Conservation (phyloP, 2,797 vertebrate species). For the Alfaro cultratus region DNA sequence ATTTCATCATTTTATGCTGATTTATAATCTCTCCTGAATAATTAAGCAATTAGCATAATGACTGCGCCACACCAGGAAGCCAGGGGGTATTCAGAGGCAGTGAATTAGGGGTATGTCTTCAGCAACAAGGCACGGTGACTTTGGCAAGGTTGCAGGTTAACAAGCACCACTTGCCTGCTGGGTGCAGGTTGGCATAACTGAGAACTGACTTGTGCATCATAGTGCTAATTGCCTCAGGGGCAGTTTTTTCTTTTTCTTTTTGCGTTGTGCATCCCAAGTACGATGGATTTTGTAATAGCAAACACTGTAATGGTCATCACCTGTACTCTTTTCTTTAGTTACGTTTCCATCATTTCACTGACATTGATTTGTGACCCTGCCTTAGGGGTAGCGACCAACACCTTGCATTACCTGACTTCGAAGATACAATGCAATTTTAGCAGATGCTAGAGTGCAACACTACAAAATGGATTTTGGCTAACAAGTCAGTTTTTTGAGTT, state of each 20-base stretch:
- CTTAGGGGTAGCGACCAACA: background rate
- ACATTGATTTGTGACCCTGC: background rate
- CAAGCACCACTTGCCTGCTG: conserved; percentile 72
- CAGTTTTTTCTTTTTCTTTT: conserved; percentile 1
- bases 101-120: conserved; percentile 61
- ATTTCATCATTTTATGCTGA: conserved; percentile 59
- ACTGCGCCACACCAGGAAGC: conserved; percentile 42
- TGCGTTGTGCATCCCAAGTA: conserved; percentile 14
- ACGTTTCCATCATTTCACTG: background rate
- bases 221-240: conserved; percentile 42
- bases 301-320: background rate
- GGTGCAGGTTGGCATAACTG: conserved; percentile 79
- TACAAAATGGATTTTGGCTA: background rate
- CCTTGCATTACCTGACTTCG: background rate
- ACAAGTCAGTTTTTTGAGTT: background rate
- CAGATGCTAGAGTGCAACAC: background rate
- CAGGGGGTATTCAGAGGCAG: conserved; percentile 44
- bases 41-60: conserved; percentile 76
- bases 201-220: conserved; percentile 63
- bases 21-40: conserved; percentile 69
- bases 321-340: too few relatives aligned
- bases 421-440: background rate
- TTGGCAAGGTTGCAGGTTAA: conserved; percentile 74
- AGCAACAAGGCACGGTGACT: conserved; percentile 58
- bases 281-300: background rate